Percentiles rank a stretch among this genome's conserved stretches.
Evolutionary conservation across 1,140 invertebrate genomes (phyloP).

Genomic region (Papilio machaon): DNA sequence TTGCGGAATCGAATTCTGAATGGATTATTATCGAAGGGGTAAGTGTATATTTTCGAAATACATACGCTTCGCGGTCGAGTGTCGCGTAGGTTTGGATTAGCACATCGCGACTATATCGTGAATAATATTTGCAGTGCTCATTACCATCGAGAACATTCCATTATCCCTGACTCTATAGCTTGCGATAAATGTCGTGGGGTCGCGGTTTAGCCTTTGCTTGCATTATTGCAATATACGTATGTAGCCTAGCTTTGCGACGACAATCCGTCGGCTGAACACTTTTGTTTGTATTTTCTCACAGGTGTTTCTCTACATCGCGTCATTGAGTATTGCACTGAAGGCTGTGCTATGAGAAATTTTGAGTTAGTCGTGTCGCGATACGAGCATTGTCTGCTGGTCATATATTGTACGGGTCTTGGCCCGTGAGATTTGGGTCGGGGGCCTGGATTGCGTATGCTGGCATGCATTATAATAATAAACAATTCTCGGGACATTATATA

Average conservation of each 20-base stretch:
- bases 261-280: constrained; percentile 51
- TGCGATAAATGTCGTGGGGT: constrained; percentile 37
- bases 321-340: constrained; percentile 72
- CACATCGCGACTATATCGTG: constrained; percentile 29
- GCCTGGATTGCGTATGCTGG: constrained; percentile 40
- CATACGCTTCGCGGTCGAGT: constrained; percentile 10
- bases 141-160: constrained; percentile 38
- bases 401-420: constrained; percentile 57
- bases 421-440: constrained; percentile 76
- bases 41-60: constrained; percentile 18
- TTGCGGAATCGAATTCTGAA: constrained; percentile 23
- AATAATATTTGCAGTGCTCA: constrained; percentile 38
- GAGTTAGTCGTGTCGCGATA: constrained; percentile 69
- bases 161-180: constrained; percentile 37
- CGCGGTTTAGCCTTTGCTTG: constrained; percentile 35
- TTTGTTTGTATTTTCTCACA: constrained; percentile 79
- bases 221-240: constrained; percentile 35
- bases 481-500: constrained; percentile 36
- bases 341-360: constrained; percentile 69
- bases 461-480: constrained; percentile 31
- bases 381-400: constrained; percentile 65
- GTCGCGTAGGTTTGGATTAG: constrained; percentile 35
- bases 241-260: constrained; percentile 44
- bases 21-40: neutral
- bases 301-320: constrained; percentile 71